A percentile compares a stretch with the other conserved stretches of the same genome.
phyloP scores from a whole-genome alignment of 2,888 invertebrate species.

The Coecobrya sp. region DNA sequence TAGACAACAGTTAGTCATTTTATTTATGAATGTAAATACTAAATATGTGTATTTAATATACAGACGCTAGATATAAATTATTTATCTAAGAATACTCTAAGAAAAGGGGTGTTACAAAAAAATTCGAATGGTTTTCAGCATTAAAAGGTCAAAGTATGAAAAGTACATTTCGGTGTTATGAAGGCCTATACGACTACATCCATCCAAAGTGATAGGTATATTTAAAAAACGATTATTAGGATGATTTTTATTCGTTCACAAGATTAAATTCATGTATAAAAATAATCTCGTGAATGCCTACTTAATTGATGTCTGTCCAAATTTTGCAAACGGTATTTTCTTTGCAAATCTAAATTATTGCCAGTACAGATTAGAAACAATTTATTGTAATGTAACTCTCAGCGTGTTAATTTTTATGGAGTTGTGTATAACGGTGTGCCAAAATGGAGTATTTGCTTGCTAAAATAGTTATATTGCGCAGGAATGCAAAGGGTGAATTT shows the following conservation, averaged over 20 bases:
- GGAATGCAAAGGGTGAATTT: neutral
- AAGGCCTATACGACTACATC: slow-evolving; percentile 77
- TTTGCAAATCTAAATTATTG: neutral
- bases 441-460: neutral
- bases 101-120: neutral
- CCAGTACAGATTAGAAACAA: neutral
- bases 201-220: slow-evolving; percentile 71
- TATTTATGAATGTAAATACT: neutral
- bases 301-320: slow-evolving; percentile 11
- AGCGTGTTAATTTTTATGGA: neutral
- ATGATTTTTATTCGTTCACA: neutral
- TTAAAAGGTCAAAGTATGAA: neutral
- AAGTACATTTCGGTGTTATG: slow-evolving; percentile 57
- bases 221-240: neutral
- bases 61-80: neutral
- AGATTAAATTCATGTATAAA: neutral
- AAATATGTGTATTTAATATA: neutral
- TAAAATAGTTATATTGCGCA: neutral
- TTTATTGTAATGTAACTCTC: neutral
- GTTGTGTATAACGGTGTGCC: neutral
- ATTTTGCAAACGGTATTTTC: neutral
- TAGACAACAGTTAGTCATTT: no score
- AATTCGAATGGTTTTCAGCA: neutral
- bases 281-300: neutral
- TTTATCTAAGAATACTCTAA: neutral